Base-by-base conservation (phyloP, 2,888 invertebrate genomes). In the Trachelus tabidus region DNA sequence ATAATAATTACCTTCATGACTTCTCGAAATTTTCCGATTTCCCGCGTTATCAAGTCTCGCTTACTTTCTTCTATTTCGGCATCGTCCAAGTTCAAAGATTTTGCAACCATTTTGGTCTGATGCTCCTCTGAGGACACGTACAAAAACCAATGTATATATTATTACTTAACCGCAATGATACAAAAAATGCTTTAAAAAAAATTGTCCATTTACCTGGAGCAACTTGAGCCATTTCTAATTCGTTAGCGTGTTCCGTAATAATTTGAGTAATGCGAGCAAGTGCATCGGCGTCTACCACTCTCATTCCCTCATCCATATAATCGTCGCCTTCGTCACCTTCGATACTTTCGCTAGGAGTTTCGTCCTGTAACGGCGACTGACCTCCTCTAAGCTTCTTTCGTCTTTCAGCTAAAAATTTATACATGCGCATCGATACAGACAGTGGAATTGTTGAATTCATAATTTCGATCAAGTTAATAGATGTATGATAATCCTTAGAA, bases 1-100 rank as follows among this genome's bases (percentile, higher is more conserved):
- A 82, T 40, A 81, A 83, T 83, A 85, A 93, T 94, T 95, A 97
- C 97, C 97, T 98, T 98, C 96, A 98, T 98, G 85, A 97, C 97
- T 93, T 98, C 98, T 82, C 99, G 95, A 93, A 99, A 99, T 93
- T 98, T 98, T 87, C 97, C 97, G 92, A 99, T 99, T 94, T 99
- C 99, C 87, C 98, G 94, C 89, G 97, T 98, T 86, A 99, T 99
- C 86, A 99, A 94, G 92, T 98, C 98, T 75, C 98, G 95, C 92
- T 98, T 98, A 90, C 98, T 98, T 92, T 98, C 98, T 90, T 99
- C 99, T 81, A 98, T 95, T 91, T 97, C 98, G 40, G 96, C 96
- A 88, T 97, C 97, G 86, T 96, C 96, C 56, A 97, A 92, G 77
- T 91, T 91, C 79, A 91, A 85, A 33, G 89, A 86, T 82, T 91